A percentile compares a stretch with the other conserved stretches of the same genome.
These are phyloP conservation scores for Rhynchotus rufescens DNA, from an alignment of 2,797 vertebrate genomes.

Conservation along the genomic window DNA sequence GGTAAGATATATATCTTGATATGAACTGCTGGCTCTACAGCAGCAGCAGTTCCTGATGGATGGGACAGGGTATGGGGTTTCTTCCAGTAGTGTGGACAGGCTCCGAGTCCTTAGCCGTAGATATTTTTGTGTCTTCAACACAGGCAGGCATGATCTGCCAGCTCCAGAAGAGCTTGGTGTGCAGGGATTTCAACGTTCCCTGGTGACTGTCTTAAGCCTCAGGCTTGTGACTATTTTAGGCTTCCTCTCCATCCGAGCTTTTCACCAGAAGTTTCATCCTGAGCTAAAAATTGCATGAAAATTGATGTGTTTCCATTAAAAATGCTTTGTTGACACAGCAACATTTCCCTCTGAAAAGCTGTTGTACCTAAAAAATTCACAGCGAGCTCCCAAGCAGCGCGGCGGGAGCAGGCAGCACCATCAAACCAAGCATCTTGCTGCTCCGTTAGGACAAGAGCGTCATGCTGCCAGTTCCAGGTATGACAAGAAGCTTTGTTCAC, in stretches of 20 bases:
- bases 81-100: background rate
- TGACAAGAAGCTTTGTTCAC: background rate
- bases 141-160: background rate
- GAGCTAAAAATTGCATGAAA: constrained; percentile 11
- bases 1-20: too few relatives aligned
- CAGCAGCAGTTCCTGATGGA: background rate
- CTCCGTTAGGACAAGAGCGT: background rate
- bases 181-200: background rate
- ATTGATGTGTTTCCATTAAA: background rate
- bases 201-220: constrained; percentile 20
- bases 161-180: constrained; percentile 10
- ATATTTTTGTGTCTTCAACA: constrained; percentile 17
- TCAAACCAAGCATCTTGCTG: background rate
- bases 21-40: background rate
- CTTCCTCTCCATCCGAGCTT: constrained; percentile 1
- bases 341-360: background rate
- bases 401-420: background rate
- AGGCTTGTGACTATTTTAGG: constrained; percentile 19
- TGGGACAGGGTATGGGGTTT: accelerated
- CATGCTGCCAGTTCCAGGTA: background rate
- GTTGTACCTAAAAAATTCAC: background rate
- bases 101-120: accelerated
- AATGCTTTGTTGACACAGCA: background rate
- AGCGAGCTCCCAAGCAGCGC: background rate
- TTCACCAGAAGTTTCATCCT: constrained; percentile 24